Conservation (phyloP, 2,888 invertebrate genomes). For the Cephalotes varians region DNA sequence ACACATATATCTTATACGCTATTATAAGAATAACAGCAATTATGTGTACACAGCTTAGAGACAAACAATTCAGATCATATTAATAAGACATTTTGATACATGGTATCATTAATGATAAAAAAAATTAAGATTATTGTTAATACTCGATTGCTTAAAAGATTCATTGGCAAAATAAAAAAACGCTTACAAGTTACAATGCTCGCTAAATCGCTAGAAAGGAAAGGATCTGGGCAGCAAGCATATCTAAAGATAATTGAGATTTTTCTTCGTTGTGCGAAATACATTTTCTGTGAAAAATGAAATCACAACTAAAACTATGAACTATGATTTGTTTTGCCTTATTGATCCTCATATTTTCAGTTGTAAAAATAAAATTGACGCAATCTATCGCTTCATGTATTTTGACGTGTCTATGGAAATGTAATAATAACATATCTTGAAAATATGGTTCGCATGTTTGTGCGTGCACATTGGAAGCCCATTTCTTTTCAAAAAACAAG, state of each 20-base stretch:
- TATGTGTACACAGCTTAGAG: not conserved
- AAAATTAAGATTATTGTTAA: constrained; percentile 11
- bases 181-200: not conserved
- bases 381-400: not conserved
- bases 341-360: constrained; percentile 54
- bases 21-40: constrained; percentile 4
- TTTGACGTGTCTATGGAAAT: constrained; percentile 23
- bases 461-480: constrained; percentile 71
- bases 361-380: constrained; percentile 32
- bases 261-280: constrained; percentile 14
- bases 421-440: constrained; percentile 25
- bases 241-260: constrained; percentile 24
- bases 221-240: constrained; percentile 24
- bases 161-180: constrained; percentile 46
- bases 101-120: constrained; percentile 10
- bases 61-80: constrained; percentile 18
- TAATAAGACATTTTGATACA: constrained; percentile 26
- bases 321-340: constrained; percentile 3
- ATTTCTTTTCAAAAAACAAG: constrained; percentile 56
- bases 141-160: constrained; percentile 4
- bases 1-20: constrained; percentile 10
- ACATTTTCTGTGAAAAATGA: not conserved
- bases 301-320: not conserved
- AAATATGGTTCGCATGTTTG: constrained; percentile 54
- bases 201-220: constrained; percentile 39